These are phyloP conservation scores for Stegodyphus mimosarum DNA, from an alignment of 1,140 invertebrate genomes.

Conservation along the genomic window DNA sequence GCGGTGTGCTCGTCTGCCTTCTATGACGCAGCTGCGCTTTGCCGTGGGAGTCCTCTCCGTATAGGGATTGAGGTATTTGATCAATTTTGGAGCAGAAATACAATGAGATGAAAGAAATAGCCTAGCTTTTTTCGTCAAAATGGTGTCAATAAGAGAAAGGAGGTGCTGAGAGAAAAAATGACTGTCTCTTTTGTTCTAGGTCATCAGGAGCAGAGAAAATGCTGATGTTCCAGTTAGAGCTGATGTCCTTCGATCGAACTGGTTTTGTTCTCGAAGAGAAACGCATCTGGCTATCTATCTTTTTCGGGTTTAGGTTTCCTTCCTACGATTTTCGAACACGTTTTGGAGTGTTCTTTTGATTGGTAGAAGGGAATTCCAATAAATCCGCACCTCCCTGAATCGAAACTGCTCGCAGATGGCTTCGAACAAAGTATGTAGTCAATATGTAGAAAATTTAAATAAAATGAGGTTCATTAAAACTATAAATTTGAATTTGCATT, in stretches of 20 bases:
- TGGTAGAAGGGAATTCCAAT: slow-evolving; percentile 20
- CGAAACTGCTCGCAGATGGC: too few relatives aligned
- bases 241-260: slow-evolving; percentile 56
- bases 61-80: slow-evolving; percentile 36
- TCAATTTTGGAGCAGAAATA: slow-evolving; percentile 34
- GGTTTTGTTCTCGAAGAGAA: slow-evolving; percentile 30
- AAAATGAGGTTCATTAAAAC: too few relatives aligned
- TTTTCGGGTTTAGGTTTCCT: slow-evolving; percentile 43
- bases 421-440: too few relatives aligned
- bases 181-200: slow-evolving; percentile 47
- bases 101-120: slow-evolving; percentile 37
- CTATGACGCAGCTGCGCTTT: slow-evolving; percentile 39
- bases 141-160: slow-evolving; percentile 50
- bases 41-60: slow-evolving; percentile 10
- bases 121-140: slow-evolving; percentile 34
- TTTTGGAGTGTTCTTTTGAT: slow-evolving; percentile 24
- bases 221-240: slow-evolving; percentile 50
- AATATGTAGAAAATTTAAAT: too few relatives aligned
- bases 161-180: slow-evolving; percentile 25
- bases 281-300: slow-evolving; percentile 57
- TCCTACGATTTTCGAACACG: slow-evolving; percentile 54
- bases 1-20: not conserved
- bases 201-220: slow-evolving; percentile 45
- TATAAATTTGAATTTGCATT: too few relatives aligned
- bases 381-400: not conserved